Base-by-base conservation (phyloP, 2,888 invertebrate genomes). In the Polyploca ridens region DNA sequence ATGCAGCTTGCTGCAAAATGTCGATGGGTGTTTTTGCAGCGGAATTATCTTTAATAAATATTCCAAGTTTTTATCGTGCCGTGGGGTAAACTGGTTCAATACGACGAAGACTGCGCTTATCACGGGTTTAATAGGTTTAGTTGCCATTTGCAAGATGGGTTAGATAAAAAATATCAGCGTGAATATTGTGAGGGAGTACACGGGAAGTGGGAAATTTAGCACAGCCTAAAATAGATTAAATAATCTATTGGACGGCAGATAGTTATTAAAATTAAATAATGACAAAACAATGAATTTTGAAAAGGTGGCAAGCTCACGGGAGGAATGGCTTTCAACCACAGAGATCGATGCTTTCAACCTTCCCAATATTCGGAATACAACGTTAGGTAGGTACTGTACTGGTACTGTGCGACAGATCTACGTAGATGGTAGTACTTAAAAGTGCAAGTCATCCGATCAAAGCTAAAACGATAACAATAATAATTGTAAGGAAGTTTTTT, bases 1-100 rank as follows among this genome's bases (percentile, higher is more conserved):
- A 33, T 33, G 63, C 63, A 58, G 62, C 49, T 46, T 33, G 62
- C 61, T 8, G 62, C 60, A 57, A 63, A 58, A 65, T 35, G 66
- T 77, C 78, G 77, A 73, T 73, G 62, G 54, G 27, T 44, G 16
- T 14, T 59, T 33, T 61, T 61, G 19, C 10, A 19, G 19, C 54
- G 54, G 19, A 54, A 19, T 54, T 54, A 54, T 54, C 54, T 16
- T 19, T 54, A 54, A 54, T 54, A 54, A 19, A 54, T 54, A 54
- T 54, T 54, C 54, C 54, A 54, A 10, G 54, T 54, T 54, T 54
- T 54, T 54, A 54, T 54, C 54, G 54, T 7, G 49, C 14, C 49
- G 54, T 19, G 16, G 46, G 54, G 54, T 54, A 54, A 59, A 44
- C 35, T 61, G 61, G 63, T 58, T 63, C 46, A 13, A 61, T 38